A percentile compares a stretch with the other conserved stretches of the same genome.
Conservation (phyloP, 2,888 invertebrate genomes). For the Lochmaea capreae region DNA sequence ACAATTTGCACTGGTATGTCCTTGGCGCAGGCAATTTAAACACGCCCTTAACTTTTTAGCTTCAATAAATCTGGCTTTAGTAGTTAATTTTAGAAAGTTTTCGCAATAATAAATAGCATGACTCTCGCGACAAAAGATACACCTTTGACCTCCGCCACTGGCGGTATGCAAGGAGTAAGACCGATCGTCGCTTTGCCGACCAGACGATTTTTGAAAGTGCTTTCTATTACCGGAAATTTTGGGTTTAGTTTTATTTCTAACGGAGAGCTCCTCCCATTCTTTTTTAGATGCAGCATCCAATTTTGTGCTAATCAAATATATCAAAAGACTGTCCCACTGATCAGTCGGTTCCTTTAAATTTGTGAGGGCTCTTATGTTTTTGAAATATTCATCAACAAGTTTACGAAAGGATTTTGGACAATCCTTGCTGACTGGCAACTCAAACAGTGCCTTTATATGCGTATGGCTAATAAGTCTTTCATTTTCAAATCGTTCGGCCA, state of each 20-base stretch:
- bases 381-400: background rate
- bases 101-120: background rate
- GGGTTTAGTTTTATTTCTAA: background rate
- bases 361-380: background rate
- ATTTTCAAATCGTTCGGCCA: background rate
- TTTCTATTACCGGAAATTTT: background rate
- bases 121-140: background rate
- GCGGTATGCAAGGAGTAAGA: background rate
- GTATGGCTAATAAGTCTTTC: too few species aligned
- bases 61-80: background rate
- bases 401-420: too few species aligned
- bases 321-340: background rate
- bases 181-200: too few species aligned
- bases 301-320: constrained; percentile 6
- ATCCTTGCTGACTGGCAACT: too few species aligned
- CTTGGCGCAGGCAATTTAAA: background rate
- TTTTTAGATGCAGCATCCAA: background rate
- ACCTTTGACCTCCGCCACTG: background rate
- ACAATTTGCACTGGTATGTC: too few species aligned
- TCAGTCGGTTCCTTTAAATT: background rate
- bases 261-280: background rate
- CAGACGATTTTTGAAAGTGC: too few species aligned
- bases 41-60: background rate
- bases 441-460: too few species aligned
- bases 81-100: too few species aligned